phyloP scores from a whole-genome alignment of 1,140 invertebrate species.

The Penaeus vannamei region DNA sequence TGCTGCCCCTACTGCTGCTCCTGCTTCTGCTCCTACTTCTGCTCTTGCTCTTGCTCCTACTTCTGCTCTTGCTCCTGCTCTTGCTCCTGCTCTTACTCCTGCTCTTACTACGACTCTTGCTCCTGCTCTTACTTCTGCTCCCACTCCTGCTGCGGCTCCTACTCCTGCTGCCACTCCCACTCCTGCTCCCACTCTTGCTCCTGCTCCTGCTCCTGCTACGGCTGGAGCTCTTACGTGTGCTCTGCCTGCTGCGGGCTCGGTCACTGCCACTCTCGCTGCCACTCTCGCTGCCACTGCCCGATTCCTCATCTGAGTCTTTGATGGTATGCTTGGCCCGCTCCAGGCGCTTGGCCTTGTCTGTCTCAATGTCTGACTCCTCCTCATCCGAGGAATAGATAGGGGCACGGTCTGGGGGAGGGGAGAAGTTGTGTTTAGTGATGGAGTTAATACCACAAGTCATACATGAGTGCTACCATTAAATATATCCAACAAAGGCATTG shows the following conservation, averaged over 20 bases:
- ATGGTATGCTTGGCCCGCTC: constrained; percentile 83
- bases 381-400: constrained; percentile 93
- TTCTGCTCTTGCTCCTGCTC: constrained; percentile 17
- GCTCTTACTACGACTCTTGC: constrained; percentile 40
- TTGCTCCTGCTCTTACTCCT: constrained; percentile 31
- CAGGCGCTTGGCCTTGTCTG: constrained; percentile 80
- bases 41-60: constrained; percentile 1
- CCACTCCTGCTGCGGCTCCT: constrained; percentile 31
- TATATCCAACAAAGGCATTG: too few relatives aligned
- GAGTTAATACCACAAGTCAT: too few relatives aligned
- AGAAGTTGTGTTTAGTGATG: not conserved
- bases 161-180: constrained; percentile 44
- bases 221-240: constrained; percentile 27
- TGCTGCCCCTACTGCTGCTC: not conserved
- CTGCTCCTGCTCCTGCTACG: constrained; percentile 33
- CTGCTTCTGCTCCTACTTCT: constrained; percentile 4
- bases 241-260: constrained; percentile 29
- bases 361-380: constrained; percentile 89
- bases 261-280: constrained; percentile 33
- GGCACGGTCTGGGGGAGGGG: constrained; percentile 69
- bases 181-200: constrained; percentile 32
- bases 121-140: constrained; percentile 46
- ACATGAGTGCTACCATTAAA: too few relatives aligned
- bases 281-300: constrained; percentile 48
- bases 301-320: constrained; percentile 85